Evolutionary conservation across 2,113 vertebrate genomes (phyloP), one percentile per base, ranked within the genome.

Genomic region (Apus apus): DNA sequence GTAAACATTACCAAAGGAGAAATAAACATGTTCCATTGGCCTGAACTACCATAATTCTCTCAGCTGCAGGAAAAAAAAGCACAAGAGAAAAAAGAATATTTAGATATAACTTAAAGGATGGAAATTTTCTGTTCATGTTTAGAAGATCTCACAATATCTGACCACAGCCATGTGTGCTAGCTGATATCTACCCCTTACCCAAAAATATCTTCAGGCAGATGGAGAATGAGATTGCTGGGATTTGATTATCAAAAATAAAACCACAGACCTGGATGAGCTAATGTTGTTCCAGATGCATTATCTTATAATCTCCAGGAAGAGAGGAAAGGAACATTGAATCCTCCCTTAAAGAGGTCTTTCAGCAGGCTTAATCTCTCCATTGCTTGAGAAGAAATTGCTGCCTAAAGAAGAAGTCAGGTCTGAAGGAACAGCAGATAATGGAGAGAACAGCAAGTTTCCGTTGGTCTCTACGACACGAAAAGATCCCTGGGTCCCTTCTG

Each of bases 261-360:
- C 90, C 96, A 76, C 97, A 97, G 97, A 97, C 97, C 95, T 96
- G 91, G 91, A 95, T 97, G 97, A 97, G 96, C 75, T 97, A 95
- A 84, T 97, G 94, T 97, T 97, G 89, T 97, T 97, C 91, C 97
- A 98, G 97, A 97, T 97, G 97, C 73, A 65, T 96, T 97, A 97
- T 97, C 97, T 97, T 91, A 71, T 96, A 92, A 97, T 97, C 97
- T 97, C 85, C 86, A 96, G 94, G 96, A 98, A 97, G 73, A 94
- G 43, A 38, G 54, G 62, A 93, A 94, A 85, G 81, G 72, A 94
- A 72, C 93, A 91, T 5, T 66, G 94, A 94, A 85, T 82, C 56
- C 82, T 97, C 70, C 90, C 88, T 81, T 77, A 81, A 93, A 95
- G 54, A 96, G 43, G 29, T 70, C 75, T 90, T 93, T 92, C 60